These are phyloP conservation scores for Nothoprocta pentlandii DNA, from an alignment of 2,113 vertebrate genomes.

Conservation along the genomic window DNA sequence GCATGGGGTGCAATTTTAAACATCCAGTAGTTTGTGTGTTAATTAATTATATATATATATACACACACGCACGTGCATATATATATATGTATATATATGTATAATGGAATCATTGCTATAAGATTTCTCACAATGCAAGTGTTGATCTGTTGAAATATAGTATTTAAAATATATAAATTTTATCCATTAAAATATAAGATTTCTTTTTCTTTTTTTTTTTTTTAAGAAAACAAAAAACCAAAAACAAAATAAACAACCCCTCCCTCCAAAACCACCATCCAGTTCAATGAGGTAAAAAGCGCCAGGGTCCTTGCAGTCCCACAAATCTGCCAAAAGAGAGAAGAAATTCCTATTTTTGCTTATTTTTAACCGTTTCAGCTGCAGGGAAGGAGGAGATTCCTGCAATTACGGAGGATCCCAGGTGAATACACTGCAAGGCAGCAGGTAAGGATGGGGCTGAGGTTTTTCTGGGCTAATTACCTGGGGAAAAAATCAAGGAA, in stretches of 20 bases:
- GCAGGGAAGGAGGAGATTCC: neutral
- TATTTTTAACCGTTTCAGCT: neutral
- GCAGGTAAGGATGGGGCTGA: neutral
- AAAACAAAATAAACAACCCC: too few species aligned
- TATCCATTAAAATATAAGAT: constrained; percentile 81
- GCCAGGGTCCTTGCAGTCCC: constrained; percentile 50
- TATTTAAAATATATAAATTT: constrained; percentile 81
- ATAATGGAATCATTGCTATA: constrained; percentile 50
- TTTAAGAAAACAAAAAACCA: too few species aligned
- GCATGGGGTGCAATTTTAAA: neutral
- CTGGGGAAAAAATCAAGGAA: neutral
- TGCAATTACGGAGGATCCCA: fast-evolving
- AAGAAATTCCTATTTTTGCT: constrained; percentile 45
- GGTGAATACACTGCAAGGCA: constrained; percentile 27
- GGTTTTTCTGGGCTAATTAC: fast-evolving
- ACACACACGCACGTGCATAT: constrained; percentile 17
- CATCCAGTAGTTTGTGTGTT: constrained; percentile 24
- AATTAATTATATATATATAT: constrained; percentile 58
- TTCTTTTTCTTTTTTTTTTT: neutral
- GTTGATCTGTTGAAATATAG: constrained; percentile 68
- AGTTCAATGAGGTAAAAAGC: constrained; percentile 39
- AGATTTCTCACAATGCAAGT: constrained; percentile 64
- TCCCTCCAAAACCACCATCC: constrained; percentile 34
- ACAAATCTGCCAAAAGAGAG: constrained; percentile 25
- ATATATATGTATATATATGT: constrained; percentile 9